Base-by-base conservation (phyloP, 1,140 invertebrate genomes). In the Homalodisca vitripennis region DNA sequence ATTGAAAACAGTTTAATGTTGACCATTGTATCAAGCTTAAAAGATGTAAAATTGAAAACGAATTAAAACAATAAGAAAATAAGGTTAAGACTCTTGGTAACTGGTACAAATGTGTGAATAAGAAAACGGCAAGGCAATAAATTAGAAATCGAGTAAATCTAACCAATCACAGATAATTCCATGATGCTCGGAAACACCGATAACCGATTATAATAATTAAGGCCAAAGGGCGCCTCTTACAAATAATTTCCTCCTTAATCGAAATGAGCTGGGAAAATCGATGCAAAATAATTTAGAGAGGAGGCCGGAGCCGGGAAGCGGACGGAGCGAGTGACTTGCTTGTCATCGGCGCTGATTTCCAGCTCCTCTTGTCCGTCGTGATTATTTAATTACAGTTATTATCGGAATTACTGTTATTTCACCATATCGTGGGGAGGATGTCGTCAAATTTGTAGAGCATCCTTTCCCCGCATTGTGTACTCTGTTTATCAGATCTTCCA, bases 301-400 rank as follows among this genome's bases (percentile, higher is more conserved):
- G n/a, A n/a, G n/a, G n/a, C n/a, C n/a, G n/a, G 6, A 3, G 48
- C 17, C 48, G 48, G 48, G 48, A 51, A 51, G 48, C 48, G 48
- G 48, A n/a, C n/a, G n/a, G n/a, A n/a, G n/a, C n/a, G n/a, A 22
- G 48, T 22, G 48, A 51, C 48, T 51, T 51, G 48, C 48, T 22
- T 3, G 48, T 51, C 48, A 51, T 51, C 14, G 48, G 22, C 3
- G 48, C 48, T 51, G 48, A 51, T 51, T 51, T 22, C 3, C 14
- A 14, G 48, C 34, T 14, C 48, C n/a, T n/a, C n/a, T n/a, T n/a
- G n/a, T n/a, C n/a, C 48, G 3, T 14, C 48, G 48, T 51, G 48
- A 51, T 51, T 51, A 51, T 51, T 51, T 51, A 51, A 51, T 51
- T 51, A 51, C 22, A 51, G 48, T 51, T 51, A 51, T 51, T 51